Evolutionary conservation across 2,797 vertebrate genomes (phyloP).

Genomic region (Acanthurus tractus): DNA sequence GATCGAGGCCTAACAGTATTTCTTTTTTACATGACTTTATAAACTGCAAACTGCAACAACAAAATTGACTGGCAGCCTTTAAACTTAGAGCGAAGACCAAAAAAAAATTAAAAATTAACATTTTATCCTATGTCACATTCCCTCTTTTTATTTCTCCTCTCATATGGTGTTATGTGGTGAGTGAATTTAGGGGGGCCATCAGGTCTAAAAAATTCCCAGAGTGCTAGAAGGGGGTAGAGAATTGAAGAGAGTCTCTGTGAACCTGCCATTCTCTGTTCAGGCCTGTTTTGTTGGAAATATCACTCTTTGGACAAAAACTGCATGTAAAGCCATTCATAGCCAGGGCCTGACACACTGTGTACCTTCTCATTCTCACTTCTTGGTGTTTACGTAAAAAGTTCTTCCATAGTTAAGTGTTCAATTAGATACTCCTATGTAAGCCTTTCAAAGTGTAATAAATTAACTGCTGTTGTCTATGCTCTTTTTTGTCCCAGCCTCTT

Average conservation of each 20-base stretch:
- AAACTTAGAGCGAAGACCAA: neutral
- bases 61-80: neutral
- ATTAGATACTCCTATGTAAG: slow-evolving; percentile 5
- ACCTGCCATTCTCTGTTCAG: slow-evolving; percentile 11
- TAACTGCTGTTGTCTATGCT: neutral
- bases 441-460: neutral
- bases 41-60: neutral
- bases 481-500: neutral
- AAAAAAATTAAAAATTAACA: neutral
- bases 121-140: neutral
- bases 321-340: slow-evolving; percentile 38
- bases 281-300: slow-evolving; percentile 16
- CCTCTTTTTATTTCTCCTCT: neutral
- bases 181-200: slow-evolving; percentile 36
- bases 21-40: neutral
- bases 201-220: slow-evolving; percentile 23
- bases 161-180: neutral
- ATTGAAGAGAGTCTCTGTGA: slow-evolving; percentile 19
- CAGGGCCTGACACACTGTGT: neutral
- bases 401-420: neutral
- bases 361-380: slow-evolving; percentile 8
- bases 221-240: slow-evolving; percentile 10
- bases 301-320: slow-evolving; percentile 28
- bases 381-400: neutral
- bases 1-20: neutral